Base-by-base conservation (phyloP, 2,113 vertebrate species). In the Notarius quadriscutis region DNA sequence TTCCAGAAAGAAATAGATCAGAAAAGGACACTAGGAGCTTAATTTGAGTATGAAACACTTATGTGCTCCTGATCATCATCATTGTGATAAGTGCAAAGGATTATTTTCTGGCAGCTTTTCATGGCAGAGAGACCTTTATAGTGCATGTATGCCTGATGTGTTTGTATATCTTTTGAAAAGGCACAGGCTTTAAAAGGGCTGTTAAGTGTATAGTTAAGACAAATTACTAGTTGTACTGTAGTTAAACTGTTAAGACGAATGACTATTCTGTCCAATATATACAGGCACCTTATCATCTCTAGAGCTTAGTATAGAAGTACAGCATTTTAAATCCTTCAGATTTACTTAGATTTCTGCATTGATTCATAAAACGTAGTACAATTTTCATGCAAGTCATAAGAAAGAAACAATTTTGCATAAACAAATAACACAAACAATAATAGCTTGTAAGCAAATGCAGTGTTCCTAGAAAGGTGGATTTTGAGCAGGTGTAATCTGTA, bases 81-180 rank as follows among this genome's bases (percentile, higher is more conserved):
- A 55, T 18, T 2, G 41, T 69, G 83, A 67, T 77, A 67, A 89
- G 63, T 83, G 50, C 71, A 62, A 71, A 80, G 14, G 41, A 87
- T 79, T 67, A 71, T 65, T 83, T 82, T 62, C 72, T 83, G 71
- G 27, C 51, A 83, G 58, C 4, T 69, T 53, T 62, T 84, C 17
- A 84, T 60, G 58, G 50, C 79, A 87, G 79, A 51, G 53, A 79
- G 50, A 53, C 82, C 72, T 84, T 87, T 87, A 89, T 80, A 41
- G 17, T 41, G 55, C 34, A 71, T 71, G 67, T 71, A 71, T 71
- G 67, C 34, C 67, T 71, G 14, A 78, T 63, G 86, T 69, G 53
- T 85, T 82, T 80, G 78, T 69, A 30, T 27, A 63, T 51, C 74
- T 71, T 55, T 17, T 80, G 62, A 79, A 48, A 88, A 57, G 17